These are phyloP conservation scores for Diorhabda elongata DNA, from an alignment of 1,140 invertebrate species.

Conservation along the genomic window DNA sequence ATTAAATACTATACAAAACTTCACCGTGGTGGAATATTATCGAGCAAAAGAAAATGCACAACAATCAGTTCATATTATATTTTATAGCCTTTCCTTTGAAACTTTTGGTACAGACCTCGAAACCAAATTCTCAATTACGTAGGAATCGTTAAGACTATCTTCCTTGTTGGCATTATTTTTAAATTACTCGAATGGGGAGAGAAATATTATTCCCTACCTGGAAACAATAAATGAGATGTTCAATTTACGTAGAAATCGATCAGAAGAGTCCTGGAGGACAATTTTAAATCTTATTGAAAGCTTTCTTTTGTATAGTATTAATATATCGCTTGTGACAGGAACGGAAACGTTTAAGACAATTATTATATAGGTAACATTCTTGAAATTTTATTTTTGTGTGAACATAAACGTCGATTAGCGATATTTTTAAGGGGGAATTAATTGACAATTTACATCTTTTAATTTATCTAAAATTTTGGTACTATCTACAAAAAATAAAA, in stretches of 20 bases:
- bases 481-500: too few relatives aligned
- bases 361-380: too few relatives aligned
- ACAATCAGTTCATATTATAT: conserved; percentile 1
- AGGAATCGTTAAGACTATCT: not conserved
- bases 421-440: too few relatives aligned
- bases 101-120: not conserved
- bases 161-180: not conserved
- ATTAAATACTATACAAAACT: too few relatives aligned
- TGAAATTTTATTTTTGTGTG: too few relatives aligned
- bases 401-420: too few relatives aligned
- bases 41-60: not conserved
- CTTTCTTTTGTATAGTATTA: too few relatives aligned
- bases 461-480: too few relatives aligned
- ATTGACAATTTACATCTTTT: too few relatives aligned
- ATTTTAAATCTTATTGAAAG: conserved; percentile 1
- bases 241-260: not conserved
- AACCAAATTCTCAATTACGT: not conserved
- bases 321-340: too few relatives aligned
- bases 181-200: not conserved
- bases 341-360: too few relatives aligned
- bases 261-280: not conserved
- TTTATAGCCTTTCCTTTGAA: not conserved
- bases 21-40: not conserved
- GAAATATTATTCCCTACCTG: conserved; percentile 1
- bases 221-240: conserved; percentile 1